Evolutionary conservation across 2,113 vertebrate species (phyloP), one percentile per base, ranked within the genome.

Genomic region (Lycocorax pyrrhopterus): DNA sequence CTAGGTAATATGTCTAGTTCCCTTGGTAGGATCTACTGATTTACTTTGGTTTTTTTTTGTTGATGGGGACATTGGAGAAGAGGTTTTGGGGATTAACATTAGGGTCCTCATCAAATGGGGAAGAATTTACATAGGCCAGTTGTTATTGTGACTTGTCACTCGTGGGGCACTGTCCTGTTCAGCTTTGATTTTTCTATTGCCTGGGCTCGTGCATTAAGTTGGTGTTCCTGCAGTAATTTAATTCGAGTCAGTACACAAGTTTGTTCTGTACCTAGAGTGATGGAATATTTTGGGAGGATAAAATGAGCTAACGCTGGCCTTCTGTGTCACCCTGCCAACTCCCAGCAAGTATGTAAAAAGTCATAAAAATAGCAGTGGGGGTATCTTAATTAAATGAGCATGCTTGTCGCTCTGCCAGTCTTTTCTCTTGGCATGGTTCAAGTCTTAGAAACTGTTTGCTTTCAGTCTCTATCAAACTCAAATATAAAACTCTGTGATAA

Each of bases 261-360:
- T 80, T 94, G 37, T 87, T 93, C 67, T 87, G 74, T 92, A 90
- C 84, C 62, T 84, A 33, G 30, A 79, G 47, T 1, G 21, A 72
- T 89, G 77, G 60, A 89, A 77, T 92, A 84, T 84, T 90, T 89
- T 73, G 71, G 30, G 81, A 88, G 76, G 76, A 35, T 80, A 68
- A 86, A 88, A 89, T 80, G 51, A 87, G 91, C 88, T 88, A 90
- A 75, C 6, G 4, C 26, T 90, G 53, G 41, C 72, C 67, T 66
- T 77, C 22, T 59, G 68, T 89, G 58, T 81, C 73, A 55, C 76
- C 77, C 75, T 83, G 80, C 86, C 90, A 94, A 89, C 68, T 96
- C 92, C 46, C 72, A 95, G 94, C 66, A 88, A 96, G 73, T 87
- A 86, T 82, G 60, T 75, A 94, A 87, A 88, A 94, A 95, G 73